Conservation (phyloP, 1,140 invertebrate genomes). For the Mycetomoellerius zeteki region DNA sequence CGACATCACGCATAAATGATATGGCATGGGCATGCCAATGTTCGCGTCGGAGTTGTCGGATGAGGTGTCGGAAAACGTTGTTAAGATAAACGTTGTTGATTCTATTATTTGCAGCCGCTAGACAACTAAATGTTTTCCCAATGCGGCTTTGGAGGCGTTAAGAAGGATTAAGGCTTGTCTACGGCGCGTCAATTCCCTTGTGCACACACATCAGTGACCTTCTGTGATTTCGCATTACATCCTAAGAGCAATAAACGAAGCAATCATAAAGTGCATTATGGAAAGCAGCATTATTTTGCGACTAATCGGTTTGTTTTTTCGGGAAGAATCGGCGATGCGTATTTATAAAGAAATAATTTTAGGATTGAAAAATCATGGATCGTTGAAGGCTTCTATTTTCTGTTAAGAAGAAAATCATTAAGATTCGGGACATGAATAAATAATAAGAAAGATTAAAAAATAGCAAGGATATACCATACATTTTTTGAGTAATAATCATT, state of each 20-base stretch:
- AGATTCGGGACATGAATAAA: neutral
- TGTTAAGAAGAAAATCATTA: neutral
- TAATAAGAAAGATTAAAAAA: neutral
- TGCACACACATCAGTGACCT: neutral
- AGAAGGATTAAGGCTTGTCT: slow-evolving; percentile 34
- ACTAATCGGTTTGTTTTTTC: neutral
- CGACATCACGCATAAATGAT: neutral
- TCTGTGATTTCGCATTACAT: slow-evolving; percentile 44
- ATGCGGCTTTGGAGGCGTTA: neutral
- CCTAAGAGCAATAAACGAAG: slow-evolving; percentile 43
- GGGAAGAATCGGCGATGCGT: neutral
- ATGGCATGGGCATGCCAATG: neutral
- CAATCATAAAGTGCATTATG: slow-evolving; percentile 57
- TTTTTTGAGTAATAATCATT: neutral
- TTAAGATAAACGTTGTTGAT: slow-evolving; percentile 23
- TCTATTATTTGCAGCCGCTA: neutral
- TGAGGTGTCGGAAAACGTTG: neutral
- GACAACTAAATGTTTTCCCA: neutral
- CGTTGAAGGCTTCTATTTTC: neutral
- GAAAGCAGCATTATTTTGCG: neutral
- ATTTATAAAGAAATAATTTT: neutral
- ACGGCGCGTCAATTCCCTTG: neutral
- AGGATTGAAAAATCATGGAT: neutral
- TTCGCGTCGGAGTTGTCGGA: neutral
- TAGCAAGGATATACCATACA: slow-evolving; percentile 52